Evolutionary conservation across 2,888 invertebrate genomes (phyloP), one percentile per base, ranked within the genome.

Genomic region (Luffia ferchaultella): DNA sequence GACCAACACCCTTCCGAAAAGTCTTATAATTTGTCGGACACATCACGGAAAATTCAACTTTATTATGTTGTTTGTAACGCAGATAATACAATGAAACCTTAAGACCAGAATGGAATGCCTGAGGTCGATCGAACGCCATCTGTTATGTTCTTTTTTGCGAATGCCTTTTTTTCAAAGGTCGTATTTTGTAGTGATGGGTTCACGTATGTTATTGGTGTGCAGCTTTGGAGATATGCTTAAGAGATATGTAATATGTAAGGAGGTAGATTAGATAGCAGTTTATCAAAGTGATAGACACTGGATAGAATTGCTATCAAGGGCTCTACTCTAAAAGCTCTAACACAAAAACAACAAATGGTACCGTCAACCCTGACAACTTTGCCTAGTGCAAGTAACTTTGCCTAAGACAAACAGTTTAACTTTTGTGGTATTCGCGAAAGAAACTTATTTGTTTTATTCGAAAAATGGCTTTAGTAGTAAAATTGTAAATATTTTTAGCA

Each of bases 121-220:
- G 5, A 78, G 79, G 78, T 79, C 78, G 72, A 64, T 55, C 65
- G 42, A 42, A 62, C 72, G 72, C 73, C 72, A 71, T 71, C 60
- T 72, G 74, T 72, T 70, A 61, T 69, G 65, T 64, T 70, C 68
- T 69, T 79, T 79, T 79, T 79, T 76, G 76, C 77, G 65, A 73
- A 70, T 60, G 64, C 65, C 71, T 74, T 72, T 72, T 65, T 62
- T 60, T 62, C 54, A 59, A 49, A 53, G 50, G 48, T 56, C 52
- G 52, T 59, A 58, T 57, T 55, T 47, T 57, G 60, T 57, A 54
- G 54, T 48, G 49, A 43, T 20, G 20, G 43, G 20, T 49, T 49
- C 48, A 40, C 19, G 18, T 30, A 7, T 7, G 30, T 12, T 30
- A 30, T 30, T 7, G 30, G 30, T 30, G 12, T 30, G 30, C 12